phyloP scores from a whole-genome alignment of 1,140 invertebrate genomes.

The Diabrotica virgifera region DNA sequence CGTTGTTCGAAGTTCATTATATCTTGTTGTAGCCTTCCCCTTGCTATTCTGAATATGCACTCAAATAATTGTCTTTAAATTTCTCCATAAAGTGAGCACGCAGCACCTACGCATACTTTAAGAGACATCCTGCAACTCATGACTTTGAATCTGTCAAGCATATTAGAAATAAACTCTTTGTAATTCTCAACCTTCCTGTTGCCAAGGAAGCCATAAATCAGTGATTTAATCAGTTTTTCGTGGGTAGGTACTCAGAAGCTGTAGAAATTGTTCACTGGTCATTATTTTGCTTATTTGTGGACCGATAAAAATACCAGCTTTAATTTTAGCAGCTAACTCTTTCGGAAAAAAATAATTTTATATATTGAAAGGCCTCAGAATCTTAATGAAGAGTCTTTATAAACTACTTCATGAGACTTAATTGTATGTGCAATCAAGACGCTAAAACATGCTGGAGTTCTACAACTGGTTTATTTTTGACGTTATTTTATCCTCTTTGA shows the following conservation, averaged over 20 bases:
- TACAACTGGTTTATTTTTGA: neutral
- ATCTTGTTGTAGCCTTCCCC: no score
- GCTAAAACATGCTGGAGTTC: neutral
- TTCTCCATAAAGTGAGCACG: neutral
- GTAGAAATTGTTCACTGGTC: neutral
- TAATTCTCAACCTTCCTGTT: neutral
- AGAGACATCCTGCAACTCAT: no score
- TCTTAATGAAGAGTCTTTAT: neutral
- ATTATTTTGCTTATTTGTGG: no score
- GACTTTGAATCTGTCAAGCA: neutral
- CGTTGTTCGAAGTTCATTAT: no score
- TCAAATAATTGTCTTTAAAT: no score
- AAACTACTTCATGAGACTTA: neutral
- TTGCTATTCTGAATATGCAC: no score
- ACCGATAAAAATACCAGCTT: neutral
- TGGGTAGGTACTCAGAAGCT: neutral
- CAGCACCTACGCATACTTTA: neutral
- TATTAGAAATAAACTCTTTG: neutral
- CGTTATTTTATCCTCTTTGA: neutral
- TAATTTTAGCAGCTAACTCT: neutral
- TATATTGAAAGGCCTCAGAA: neutral
- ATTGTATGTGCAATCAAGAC: neutral
- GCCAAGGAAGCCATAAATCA: neutral
- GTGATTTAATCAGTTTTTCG: neutral
- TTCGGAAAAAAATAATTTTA: neutral